Evolutionary conservation across 2,888 invertebrate species (phyloP).

Genomic region (Nemotelus pantherinus): DNA sequence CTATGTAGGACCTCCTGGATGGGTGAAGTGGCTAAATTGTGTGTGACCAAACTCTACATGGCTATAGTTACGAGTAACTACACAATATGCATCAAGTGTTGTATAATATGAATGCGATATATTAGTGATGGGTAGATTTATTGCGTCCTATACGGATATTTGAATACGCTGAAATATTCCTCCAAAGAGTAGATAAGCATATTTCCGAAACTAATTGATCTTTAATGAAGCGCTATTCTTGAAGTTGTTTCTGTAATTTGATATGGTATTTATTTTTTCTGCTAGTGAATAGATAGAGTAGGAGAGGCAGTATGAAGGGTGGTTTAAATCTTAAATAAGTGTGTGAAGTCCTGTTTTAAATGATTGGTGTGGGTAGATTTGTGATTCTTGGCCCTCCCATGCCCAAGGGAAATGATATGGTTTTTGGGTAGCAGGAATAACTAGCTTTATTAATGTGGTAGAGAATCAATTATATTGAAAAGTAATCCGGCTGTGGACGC

Average conservation of each 20-base stretch:
- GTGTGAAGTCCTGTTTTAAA: no score
- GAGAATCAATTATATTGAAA: no score
- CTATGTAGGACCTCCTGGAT: not conserved
- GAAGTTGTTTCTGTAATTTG: not conserved
- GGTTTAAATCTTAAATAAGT: no score
- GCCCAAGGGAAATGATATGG: no score
- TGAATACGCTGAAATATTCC: not conserved
- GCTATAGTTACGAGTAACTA: not conserved
- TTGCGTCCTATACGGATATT: no score
- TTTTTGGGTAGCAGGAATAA: no score
- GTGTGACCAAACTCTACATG: not conserved
- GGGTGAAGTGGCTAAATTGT: not conserved
- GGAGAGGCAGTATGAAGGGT: no score
- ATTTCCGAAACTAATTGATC: conserved; percentile 23
- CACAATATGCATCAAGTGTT: not conserved
- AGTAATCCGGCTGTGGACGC: no score
- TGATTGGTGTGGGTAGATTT: no score
- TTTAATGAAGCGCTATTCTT: conserved; percentile 22
- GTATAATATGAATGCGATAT: conserved; percentile 5
- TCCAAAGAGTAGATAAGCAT: not conserved
- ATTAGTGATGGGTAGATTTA: not conserved
- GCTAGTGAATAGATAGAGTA: no score
- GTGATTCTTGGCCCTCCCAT: no score
- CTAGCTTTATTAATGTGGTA: no score
- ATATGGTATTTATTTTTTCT: not conserved